Evolutionary conservation across 2,888 invertebrate genomes (phyloP).

Genomic region (Callyntrura guangdongensis): DNA sequence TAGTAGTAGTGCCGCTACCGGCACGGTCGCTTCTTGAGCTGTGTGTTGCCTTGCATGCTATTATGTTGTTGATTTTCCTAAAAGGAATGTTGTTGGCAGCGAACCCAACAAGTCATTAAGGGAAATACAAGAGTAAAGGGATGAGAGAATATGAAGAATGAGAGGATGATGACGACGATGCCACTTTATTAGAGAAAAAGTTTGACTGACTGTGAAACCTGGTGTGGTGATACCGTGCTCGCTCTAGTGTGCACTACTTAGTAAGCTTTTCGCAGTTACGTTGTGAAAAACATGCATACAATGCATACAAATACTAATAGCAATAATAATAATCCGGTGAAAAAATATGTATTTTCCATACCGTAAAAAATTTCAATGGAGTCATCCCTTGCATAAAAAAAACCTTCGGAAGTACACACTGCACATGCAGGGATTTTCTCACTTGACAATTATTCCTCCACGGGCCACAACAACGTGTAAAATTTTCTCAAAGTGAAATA

Average conservation of each 20-base stretch:
- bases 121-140: slow-evolving; percentile 35
- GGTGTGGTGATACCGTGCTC: neutral
- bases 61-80: slow-evolving; percentile 25
- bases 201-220: no score
- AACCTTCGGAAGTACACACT: neutral
- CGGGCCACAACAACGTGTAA: neutral
- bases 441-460: no score
- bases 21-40: neutral
- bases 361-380: neutral
- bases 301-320: no score
- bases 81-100: slow-evolving; percentile 65
- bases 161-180: neutral
- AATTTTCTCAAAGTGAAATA: neutral
- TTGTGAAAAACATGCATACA: no score
- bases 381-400: neutral
- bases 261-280: neutral
- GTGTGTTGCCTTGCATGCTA: neutral
- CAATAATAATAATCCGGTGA: no score
- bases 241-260: neutral
- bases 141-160: neutral
- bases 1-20: neutral
- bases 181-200: no score
- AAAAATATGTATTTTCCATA: neutral
- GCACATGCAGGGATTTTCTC: no score
- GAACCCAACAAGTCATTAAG: slow-evolving; percentile 75